Base-by-base conservation (phyloP, 2,888 invertebrate genomes). In the Stomorhina lunata region DNA sequence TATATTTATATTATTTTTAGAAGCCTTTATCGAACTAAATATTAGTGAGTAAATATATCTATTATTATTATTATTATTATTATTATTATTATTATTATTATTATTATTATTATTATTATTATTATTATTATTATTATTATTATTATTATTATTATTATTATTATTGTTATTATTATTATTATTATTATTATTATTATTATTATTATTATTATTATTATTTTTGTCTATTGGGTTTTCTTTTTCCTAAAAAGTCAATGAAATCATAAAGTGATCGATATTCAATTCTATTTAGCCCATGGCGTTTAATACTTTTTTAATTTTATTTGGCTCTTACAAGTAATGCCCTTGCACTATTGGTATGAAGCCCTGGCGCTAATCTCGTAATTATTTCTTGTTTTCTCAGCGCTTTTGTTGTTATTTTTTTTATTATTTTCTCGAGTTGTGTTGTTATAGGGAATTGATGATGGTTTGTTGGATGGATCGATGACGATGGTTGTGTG, bases 291-390 rank as follows among this genome's bases (percentile, higher is more conserved):
- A 22, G 59, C 59, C 50, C 50, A 79, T 57, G 72, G 65, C 65
- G 48, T 79, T 72, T 79, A 43, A 61, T 25, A 37, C 10, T 20
- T 27, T 29, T 34, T 34, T 20, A 5, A 15, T n/a, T 29, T 32
- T 34, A 22, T 40, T 25, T 27, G 20, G 20, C 37, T 55, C 0
- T 7, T 12, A 57, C 45, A 40, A 53, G 34, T 22, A 6, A 29
- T 48, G 50, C 61, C 59, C 32, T 37, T 34, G 40, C 43, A 48
- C 37, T 43, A n/a, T 69, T 61, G 55, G 17, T 27, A 65, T 59
- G 73, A 81, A 78, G 76, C 45, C 59, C 75, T 86, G 89, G 88
- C 88, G 88, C 88, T 89, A 89, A 89, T 89, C 89, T 87, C 86
- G 88, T 89, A 89, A 89, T 89, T 89, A 87, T 88, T 80, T 78